Percentiles rank a stretch among this genome's conserved stretches.
Conservation (phyloP, 2,113 vertebrate genomes). For the Gobiocypris rarus region DNA sequence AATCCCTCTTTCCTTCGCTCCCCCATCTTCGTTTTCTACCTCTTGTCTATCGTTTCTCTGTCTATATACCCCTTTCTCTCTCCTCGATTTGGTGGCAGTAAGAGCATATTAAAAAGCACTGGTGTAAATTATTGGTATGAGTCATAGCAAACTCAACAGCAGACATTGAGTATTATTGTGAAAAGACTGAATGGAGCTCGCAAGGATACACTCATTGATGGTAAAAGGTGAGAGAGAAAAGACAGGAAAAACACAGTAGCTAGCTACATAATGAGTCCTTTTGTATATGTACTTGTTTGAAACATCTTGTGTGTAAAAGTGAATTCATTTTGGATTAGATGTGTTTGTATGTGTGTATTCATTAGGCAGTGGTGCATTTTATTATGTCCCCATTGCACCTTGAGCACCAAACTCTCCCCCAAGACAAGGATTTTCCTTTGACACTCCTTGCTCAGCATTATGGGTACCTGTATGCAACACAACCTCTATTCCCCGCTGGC, state of each 20-base stretch:
- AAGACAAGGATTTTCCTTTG: background rate
- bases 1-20: background rate
- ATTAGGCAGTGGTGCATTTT: background rate
- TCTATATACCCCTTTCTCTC: background rate
- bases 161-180: slow-evolving; percentile 31
- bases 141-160: slow-evolving; percentile 60
- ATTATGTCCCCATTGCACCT: background rate
- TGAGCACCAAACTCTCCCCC: background rate
- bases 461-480: background rate
- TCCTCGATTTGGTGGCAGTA: background rate
- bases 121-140: slow-evolving; percentile 45
- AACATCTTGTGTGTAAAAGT: background rate
- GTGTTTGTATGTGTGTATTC: background rate
- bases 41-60: background rate
- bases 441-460: background rate
- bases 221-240: background rate
- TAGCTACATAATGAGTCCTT: background rate
- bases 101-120: slow-evolving; percentile 29
- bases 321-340: background rate
- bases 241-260: slow-evolving; percentile 3
- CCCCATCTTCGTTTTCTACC: background rate
- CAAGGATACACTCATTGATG: slow-evolving; percentile 18
- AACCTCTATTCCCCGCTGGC: slow-evolving; percentile 6
- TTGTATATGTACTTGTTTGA: background rate
- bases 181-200: slow-evolving; percentile 23